Conservation (phyloP, 2,888 invertebrate genomes). For the Schizaphis graminum region DNA sequence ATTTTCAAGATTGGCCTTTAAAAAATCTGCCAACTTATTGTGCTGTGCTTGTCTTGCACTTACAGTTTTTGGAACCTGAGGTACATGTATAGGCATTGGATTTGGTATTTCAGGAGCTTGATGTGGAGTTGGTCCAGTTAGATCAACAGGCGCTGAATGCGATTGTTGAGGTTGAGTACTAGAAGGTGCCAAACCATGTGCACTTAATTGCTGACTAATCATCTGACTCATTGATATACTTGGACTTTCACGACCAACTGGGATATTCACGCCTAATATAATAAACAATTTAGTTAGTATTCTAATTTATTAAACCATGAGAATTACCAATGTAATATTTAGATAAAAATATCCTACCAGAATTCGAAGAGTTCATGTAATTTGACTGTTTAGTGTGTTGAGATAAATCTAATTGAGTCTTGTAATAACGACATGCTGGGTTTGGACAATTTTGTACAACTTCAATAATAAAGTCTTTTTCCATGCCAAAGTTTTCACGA, state of each 20-base stretch:
- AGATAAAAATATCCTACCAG: conserved; percentile 30
- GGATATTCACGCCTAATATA: conserved; percentile 40
- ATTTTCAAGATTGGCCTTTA: conserved; percentile 81
- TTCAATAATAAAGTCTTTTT: conserved; percentile 89
- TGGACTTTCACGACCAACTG: conserved; percentile 61
- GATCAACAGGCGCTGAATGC: conserved; percentile 53
- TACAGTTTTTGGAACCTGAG: conserved; percentile 70
- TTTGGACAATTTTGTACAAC: conserved; percentile 91
- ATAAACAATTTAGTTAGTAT: not conserved
- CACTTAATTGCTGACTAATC: conserved; percentile 53
- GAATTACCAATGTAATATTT: not conserved
- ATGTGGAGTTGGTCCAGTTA: conserved; percentile 57
- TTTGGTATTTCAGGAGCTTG: conserved; percentile 45
- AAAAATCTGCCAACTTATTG: conserved; percentile 79
- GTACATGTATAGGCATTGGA: conserved; percentile 58
- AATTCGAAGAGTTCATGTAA: conserved; percentile 55
- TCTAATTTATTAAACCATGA: not conserved
- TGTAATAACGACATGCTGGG: conserved; percentile 88
- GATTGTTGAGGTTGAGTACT: conserved; percentile 10
- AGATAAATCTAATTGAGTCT: conserved; percentile 77
- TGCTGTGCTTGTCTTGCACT: conserved; percentile 71
- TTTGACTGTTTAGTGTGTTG: conserved; percentile 66
- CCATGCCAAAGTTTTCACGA: conserved; percentile 87
- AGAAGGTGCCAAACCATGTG: conserved; percentile 44
- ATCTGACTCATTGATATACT: conserved; percentile 59